Evolutionary conservation across 2,113 vertebrate genomes (phyloP).

Genomic region (Cyprinus carpio): DNA sequence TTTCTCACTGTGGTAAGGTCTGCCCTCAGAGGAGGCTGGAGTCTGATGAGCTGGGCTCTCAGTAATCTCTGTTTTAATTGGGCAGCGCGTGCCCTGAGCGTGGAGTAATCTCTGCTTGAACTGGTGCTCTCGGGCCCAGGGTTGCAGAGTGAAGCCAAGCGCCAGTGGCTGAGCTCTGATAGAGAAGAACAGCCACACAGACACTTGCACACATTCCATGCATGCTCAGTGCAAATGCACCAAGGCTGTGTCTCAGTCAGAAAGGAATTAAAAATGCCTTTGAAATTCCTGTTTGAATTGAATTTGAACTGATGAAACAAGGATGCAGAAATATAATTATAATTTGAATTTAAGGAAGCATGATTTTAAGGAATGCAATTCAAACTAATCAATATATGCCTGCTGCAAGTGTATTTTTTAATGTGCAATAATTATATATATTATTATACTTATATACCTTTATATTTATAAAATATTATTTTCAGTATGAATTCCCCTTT

Average conservation of each 20-base stretch:
- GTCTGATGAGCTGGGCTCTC: slow-evolving; percentile 20
- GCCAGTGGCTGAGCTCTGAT: slow-evolving; percentile 4
- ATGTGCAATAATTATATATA: neutral
- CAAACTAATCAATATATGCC: no score
- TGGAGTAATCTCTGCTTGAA: slow-evolving; percentile 24
- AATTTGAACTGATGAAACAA: neutral
- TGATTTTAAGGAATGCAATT: no score
- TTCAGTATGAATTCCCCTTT: no score
- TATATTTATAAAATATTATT: no score
- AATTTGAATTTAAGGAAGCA: no score
- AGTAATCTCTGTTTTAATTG: slow-evolving; percentile 41
- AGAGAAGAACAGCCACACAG: slow-evolving; percentile 19
- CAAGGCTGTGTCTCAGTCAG: neutral
- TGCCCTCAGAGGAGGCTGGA: slow-evolving; percentile 9
- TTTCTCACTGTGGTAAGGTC: slow-evolving; percentile 30
- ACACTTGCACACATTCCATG: neutral
- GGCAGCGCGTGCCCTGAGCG: slow-evolving; percentile 7
- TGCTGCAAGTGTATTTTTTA: no score
- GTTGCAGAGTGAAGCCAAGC: neutral
- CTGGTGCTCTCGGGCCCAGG: neutral
- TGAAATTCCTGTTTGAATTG: neutral
- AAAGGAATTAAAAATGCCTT: neutral
- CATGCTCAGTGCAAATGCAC: neutral
- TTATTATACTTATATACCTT: no score
- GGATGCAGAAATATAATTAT: neutral